phyloP scores from a whole-genome alignment of 1,140 invertebrate genomes.

The Nasonia longicornis region DNA sequence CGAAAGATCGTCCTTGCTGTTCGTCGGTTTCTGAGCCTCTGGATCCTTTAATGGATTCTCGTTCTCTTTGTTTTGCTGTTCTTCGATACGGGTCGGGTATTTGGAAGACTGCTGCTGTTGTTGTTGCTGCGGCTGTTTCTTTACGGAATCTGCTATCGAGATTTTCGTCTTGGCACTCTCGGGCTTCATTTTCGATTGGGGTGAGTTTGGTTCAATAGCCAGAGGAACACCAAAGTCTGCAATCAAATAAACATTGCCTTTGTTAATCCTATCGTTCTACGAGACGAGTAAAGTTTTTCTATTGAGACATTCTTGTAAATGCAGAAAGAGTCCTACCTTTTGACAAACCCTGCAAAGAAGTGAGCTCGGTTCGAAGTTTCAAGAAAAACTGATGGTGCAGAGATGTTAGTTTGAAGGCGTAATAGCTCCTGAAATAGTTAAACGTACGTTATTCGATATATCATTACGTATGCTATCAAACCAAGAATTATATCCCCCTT shows the following conservation, averaged over 20 bases:
- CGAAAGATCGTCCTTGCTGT: constrained; percentile 32
- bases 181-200: constrained; percentile 55
- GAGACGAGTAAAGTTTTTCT: not conserved
- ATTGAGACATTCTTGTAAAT: no score
- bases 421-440: constrained; percentile 73
- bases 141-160: constrained; percentile 57
- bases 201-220: constrained; percentile 54
- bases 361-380: constrained; percentile 77
- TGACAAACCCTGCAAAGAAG: constrained; percentile 76
- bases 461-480: no score
- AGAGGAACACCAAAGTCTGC: constrained; percentile 68
- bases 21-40: constrained; percentile 46
- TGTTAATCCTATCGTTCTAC: not conserved
- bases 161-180: constrained; percentile 60
- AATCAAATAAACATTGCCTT: constrained; percentile 34
- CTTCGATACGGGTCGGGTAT: constrained; percentile 68
- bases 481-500: no score
- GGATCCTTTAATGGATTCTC: constrained; percentile 73
- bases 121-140: constrained; percentile 51
- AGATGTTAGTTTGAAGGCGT: constrained; percentile 80
- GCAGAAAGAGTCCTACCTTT: constrained; percentile 63
- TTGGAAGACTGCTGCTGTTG: constrained; percentile 47
- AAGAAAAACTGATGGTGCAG: constrained; percentile 82
- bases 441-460: no score
- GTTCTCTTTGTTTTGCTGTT: constrained; percentile 78